These are phyloP conservation scores for Dermolepida albohirtum DNA, from an alignment of 2,888 invertebrate species.

Conservation along the genomic window DNA sequence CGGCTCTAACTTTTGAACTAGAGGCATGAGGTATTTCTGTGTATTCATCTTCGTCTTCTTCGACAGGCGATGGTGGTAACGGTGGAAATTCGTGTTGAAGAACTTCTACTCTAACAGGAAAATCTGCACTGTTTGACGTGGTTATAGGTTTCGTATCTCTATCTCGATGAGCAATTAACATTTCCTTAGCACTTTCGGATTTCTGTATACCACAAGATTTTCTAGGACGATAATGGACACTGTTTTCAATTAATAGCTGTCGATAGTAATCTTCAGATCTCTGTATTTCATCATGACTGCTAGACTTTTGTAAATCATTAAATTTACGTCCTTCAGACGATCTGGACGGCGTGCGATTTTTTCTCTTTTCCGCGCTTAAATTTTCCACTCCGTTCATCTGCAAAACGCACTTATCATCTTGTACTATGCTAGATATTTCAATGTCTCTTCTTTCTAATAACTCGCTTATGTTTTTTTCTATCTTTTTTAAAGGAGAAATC, in stretches of 20 bases:
- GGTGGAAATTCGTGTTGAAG: slow-evolving; percentile 80
- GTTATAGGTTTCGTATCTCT: slow-evolving; percentile 54
- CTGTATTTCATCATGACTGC: slow-evolving; percentile 72
- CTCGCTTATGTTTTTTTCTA: slow-evolving; percentile 79
- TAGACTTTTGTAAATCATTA: slow-evolving; percentile 73
- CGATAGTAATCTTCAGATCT: slow-evolving; percentile 64
- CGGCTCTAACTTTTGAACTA: slow-evolving; percentile 67
- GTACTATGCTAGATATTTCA: slow-evolving; percentile 56
- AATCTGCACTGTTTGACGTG: slow-evolving; percentile 68
- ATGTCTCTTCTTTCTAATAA: slow-evolving; percentile 68
- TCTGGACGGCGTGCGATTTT: slow-evolving; percentile 60
- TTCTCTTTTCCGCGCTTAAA: slow-evolving; percentile 65
- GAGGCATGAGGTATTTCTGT: slow-evolving; percentile 73
- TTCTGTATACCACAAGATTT: slow-evolving; percentile 77
- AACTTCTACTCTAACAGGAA: slow-evolving; percentile 75
- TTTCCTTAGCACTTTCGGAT: slow-evolving; percentile 80
- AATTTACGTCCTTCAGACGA: slow-evolving; percentile 61
- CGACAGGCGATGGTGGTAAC: slow-evolving; percentile 85
- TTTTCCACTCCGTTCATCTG: slow-evolving; percentile 65
- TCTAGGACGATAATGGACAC: slow-evolving; percentile 61
- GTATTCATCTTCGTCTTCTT: slow-evolving; percentile 82
- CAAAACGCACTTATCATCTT: slow-evolving; percentile 57
- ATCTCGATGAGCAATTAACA: slow-evolving; percentile 70
- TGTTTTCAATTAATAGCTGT: slow-evolving; percentile 61
- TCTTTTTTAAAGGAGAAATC: slow-evolving; percentile 77